Percentiles rank a stretch among this genome's conserved stretches.
These are phyloP conservation scores for Lithophane leautieri DNA, from an alignment of 2,888 invertebrate genomes.

Conservation along the genomic window DNA sequence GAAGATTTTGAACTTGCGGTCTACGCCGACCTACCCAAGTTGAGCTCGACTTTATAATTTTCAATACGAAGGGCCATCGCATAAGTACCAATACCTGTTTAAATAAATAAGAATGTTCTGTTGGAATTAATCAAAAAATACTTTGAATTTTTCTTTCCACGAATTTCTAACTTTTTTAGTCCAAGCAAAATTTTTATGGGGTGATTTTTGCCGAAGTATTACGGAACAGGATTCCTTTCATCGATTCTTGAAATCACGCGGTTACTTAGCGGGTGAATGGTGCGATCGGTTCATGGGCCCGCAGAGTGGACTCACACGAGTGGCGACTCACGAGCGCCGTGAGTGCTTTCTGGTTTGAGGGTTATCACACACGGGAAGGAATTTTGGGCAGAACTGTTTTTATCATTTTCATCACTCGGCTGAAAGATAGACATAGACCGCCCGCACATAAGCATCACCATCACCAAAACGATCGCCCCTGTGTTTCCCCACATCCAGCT, in stretches of 20 bases:
- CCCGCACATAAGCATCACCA: too few relatives aligned
- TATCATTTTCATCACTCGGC: neutral
- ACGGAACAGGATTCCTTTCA: slow-evolving; percentile 59
- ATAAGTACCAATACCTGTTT: neutral
- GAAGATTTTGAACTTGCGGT: neutral
- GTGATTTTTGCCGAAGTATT: slow-evolving; percentile 61
- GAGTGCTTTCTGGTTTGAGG: slow-evolving; percentile 76
- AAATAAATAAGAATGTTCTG: neutral
- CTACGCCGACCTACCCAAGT: too few relatives aligned
- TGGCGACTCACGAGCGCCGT: slow-evolving; percentile 62
- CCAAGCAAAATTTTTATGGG: slow-evolving; percentile 20
- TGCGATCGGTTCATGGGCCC: slow-evolving; percentile 60
- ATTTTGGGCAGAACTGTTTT: slow-evolving; percentile 8
- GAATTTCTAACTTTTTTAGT: neutral
- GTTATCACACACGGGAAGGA: slow-evolving; percentile 39
- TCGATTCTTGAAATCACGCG: slow-evolving; percentile 71
- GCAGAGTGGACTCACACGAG: slow-evolving; percentile 71
- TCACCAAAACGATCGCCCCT: too few relatives aligned
- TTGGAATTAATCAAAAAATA: neutral
- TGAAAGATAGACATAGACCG: neutral
- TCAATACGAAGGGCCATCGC: neutral
- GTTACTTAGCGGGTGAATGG: slow-evolving; percentile 77
- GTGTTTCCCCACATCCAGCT: too few relatives aligned
- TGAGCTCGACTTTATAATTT: neutral
- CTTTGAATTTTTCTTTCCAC: neutral